Evolutionary conservation across 2,797 vertebrate genomes (phyloP), one percentile per base, ranked within the genome.

Genomic region (Dermochelys coriacea): DNA sequence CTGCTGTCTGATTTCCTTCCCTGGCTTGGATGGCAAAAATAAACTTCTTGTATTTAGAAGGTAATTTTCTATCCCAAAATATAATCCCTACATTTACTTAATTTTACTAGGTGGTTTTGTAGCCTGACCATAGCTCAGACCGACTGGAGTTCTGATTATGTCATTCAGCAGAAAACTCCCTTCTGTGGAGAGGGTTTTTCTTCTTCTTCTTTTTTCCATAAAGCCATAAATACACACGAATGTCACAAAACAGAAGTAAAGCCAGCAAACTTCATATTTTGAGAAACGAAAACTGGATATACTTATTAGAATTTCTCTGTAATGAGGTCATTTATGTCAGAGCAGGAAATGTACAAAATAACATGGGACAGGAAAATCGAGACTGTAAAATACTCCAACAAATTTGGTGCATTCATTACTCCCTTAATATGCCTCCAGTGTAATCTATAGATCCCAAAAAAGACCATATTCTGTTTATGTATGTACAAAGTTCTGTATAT

Each of bases 251-350:
- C 29, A 91, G 71, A 91, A 94, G 29, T 75, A 94, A 94, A 95
- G 82, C 79, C 86, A 96, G 79, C 29, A 64, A 81, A 85, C 79
- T 86, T 95, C 55, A 55, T 82, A 50, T 91, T 87, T 94, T 86
- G 16, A 93, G 93, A 92, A 77, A 71, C n/a, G n/a, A 61, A 87
- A 57, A 23, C 50, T 84, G n/a, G 92, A 47, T 80, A 81, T 80
- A 94, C 75, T 93, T 94, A 93, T 71, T 95, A 96, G 78, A 88
- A 95, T 95, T 94, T 96, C 88, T 95, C 96, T 87, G 95, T 96
- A 95, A 96, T 97, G 86, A 95, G 91, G 91, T 95, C 88, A 95
- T 95, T 95, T 96, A 90, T 95, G 75, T 97, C 90, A 95, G 85
- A 86, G 89, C 78, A 93, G 91, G 92, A 97, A 97, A 96, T 89